phyloP scores from a whole-genome alignment of 2,797 vertebrate species.

The Strix occidentalis region DNA sequence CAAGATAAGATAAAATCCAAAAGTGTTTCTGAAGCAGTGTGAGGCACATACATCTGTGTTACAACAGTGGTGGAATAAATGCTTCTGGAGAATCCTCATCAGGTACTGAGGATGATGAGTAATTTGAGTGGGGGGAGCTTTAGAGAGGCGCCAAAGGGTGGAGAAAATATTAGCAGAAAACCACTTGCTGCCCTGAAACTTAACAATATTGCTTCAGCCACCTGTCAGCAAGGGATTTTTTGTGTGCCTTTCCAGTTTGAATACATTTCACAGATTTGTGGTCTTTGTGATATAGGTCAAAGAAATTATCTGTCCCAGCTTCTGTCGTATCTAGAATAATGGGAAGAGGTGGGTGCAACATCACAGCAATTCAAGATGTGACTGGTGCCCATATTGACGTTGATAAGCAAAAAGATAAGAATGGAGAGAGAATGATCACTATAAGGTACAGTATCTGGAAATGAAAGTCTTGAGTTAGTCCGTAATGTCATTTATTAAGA shows the following conservation, averaged over 20 bases:
- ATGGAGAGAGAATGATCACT: conserved; percentile 99
- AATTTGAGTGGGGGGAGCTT: not conserved
- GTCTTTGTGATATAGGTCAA: conserved; percentile 85
- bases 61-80: not conserved
- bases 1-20: not conserved
- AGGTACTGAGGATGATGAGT: not conserved
- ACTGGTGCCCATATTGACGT: conserved; percentile 98
- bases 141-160: not conserved
- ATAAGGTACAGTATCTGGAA: conserved; percentile 85
- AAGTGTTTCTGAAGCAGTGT: not conserved
- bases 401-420: conserved; percentile 99
- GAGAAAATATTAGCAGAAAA: not conserved
- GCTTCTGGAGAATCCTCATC: not conserved
- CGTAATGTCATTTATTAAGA: not conserved
- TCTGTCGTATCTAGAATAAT: conserved; percentile 98
- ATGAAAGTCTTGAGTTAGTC: not conserved
- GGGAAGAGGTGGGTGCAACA: conserved; percentile 98
- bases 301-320: conserved; percentile 97
- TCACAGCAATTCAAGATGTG: conserved; percentile 98
- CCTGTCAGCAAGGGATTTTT: not conserved
- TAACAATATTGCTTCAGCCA: not conserved
- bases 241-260: not conserved
- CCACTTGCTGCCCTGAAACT: not conserved
- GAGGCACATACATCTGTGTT: not conserved
- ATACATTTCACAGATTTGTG: conserved; percentile 12